Evolutionary conservation across 2,113 vertebrate genomes (phyloP).

Genomic region (Arvicanthis niloticus): DNA sequence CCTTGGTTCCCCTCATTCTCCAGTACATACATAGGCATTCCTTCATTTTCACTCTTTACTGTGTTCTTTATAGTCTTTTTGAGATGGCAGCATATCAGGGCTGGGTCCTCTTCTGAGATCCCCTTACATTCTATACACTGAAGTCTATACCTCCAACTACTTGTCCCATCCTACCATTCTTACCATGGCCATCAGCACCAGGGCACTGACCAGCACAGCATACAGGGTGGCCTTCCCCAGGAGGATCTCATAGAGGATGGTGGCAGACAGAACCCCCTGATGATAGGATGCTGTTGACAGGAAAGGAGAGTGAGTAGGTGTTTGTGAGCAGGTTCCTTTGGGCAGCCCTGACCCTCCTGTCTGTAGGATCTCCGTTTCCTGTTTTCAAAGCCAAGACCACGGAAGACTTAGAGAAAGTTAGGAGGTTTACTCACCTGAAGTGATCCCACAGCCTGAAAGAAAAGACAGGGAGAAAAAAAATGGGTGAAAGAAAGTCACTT

Average conservation of each 20-base stretch:
- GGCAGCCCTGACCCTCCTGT: rapidly evolving
- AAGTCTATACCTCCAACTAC: rapidly evolving
- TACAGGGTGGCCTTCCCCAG: slow-evolving; percentile 86
- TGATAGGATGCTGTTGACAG: slow-evolving; percentile 80
- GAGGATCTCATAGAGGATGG: slow-evolving; percentile 85
- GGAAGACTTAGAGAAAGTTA: neutral
- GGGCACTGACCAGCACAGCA: slow-evolving; percentile 81
- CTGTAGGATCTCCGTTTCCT: neutral
- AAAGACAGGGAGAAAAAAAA: neutral
- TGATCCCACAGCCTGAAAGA: slow-evolving; percentile 77
- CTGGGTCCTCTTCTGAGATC: neutral
- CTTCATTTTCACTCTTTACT: neutral
- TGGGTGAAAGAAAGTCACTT: neutral
- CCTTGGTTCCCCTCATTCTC: neutral
- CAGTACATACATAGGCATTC: rapidly evolving
- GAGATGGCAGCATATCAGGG: neutral
- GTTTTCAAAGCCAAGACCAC: neutral
- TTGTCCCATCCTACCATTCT: neutral
- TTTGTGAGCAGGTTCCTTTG: neutral
- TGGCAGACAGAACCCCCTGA: slow-evolving; percentile 83
- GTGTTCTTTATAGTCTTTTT: neutral
- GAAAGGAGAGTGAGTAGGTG: neutral
- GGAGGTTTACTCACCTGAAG: slow-evolving; percentile 52
- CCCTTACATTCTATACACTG: rapidly evolving
- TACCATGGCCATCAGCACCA: slow-evolving; percentile 83